These are phyloP conservation scores for Drosophila meridionalis DNA, from an alignment of 2,888 invertebrate genomes.

Conservation along the genomic window DNA sequence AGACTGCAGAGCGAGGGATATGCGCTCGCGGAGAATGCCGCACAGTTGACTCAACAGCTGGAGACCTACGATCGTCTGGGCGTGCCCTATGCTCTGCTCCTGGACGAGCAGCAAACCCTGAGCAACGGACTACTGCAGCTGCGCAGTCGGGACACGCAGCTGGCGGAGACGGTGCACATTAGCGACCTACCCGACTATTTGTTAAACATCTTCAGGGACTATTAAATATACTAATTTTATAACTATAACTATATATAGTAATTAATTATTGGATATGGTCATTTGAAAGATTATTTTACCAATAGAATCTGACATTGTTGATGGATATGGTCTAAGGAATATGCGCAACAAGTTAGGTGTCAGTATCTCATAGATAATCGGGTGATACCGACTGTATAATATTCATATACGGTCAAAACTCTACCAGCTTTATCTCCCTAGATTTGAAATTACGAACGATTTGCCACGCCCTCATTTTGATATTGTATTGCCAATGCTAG, in stretches of 20 bases:
- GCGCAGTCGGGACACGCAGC: conserved; percentile 88
- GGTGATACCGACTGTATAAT: no score
- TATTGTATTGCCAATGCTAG: no score
- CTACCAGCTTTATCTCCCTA: no score
- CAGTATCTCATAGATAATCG: no score
- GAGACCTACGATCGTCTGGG: conserved; percentile 85
- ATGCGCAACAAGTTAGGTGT: no score
- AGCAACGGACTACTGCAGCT: conserved; percentile 89
- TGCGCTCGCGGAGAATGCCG: conserved; percentile 47
- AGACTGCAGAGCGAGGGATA: conserved; percentile 64
- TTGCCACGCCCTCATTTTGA: no score
- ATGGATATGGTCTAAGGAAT: no score
- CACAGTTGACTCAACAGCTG: conserved; percentile 66
- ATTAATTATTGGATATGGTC: no score
- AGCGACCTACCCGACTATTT: conserved; percentile 88
- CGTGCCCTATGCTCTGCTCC: conserved; percentile 90
- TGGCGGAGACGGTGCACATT: conserved; percentile 90
- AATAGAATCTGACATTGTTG: no score
- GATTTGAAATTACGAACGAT: no score
- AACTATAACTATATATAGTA: not conserved
- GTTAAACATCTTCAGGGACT: conserved; percentile 84
- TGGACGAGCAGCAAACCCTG: conserved; percentile 88
- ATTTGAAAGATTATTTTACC: no score
- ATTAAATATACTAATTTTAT: conserved; percentile 5
- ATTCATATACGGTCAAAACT: no score